phyloP scores from a whole-genome alignment of 2,113 vertebrate genomes.

The Oceanites oceanicus region DNA sequence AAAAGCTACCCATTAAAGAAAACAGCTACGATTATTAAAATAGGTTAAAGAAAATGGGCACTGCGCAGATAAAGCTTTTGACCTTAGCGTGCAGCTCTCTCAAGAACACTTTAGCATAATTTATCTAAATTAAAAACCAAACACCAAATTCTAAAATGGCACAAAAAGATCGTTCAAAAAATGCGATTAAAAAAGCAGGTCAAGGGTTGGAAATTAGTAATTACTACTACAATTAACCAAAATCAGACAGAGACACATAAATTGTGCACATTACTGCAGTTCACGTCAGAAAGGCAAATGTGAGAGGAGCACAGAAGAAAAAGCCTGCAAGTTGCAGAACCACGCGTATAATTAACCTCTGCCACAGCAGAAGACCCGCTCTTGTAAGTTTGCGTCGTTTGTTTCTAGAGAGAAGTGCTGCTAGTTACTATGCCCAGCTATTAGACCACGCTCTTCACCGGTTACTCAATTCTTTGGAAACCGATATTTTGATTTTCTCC shows the following conservation, averaged over 20 bases:
- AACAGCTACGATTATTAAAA: slow-evolving; percentile 51
- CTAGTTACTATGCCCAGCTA: neutral
- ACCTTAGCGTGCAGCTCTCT: slow-evolving; percentile 12
- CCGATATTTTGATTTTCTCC: neutral
- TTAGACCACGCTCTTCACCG: neutral
- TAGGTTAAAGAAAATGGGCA: slow-evolving; percentile 55
- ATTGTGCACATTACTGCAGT: slow-evolving; percentile 43
- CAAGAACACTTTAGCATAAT: slow-evolving; percentile 53
- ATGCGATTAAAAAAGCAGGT: slow-evolving; percentile 42
- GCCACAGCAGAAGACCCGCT: slow-evolving; percentile 9
- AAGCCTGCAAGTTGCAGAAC: neutral
- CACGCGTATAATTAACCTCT: slow-evolving; percentile 47
- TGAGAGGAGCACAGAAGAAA: slow-evolving; percentile 1
- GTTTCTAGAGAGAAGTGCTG: slow-evolving; percentile 10
- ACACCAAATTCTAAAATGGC: slow-evolving; percentile 43
- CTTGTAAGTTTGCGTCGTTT: neutral
- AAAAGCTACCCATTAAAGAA: slow-evolving; percentile 51
- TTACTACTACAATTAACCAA: slow-evolving; percentile 65
- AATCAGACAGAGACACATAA: slow-evolving; percentile 49
- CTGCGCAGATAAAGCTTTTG: slow-evolving; percentile 37
- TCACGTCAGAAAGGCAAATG: slow-evolving; percentile 48
- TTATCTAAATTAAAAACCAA: slow-evolving; percentile 68
- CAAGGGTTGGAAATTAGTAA: slow-evolving; percentile 56
- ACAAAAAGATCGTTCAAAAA: slow-evolving; percentile 43
- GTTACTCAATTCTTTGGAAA: neutral